These are phyloP conservation scores for Leucoraja erinaceus DNA, from an alignment of 2,113 vertebrate genomes.

Conservation along the genomic window DNA sequence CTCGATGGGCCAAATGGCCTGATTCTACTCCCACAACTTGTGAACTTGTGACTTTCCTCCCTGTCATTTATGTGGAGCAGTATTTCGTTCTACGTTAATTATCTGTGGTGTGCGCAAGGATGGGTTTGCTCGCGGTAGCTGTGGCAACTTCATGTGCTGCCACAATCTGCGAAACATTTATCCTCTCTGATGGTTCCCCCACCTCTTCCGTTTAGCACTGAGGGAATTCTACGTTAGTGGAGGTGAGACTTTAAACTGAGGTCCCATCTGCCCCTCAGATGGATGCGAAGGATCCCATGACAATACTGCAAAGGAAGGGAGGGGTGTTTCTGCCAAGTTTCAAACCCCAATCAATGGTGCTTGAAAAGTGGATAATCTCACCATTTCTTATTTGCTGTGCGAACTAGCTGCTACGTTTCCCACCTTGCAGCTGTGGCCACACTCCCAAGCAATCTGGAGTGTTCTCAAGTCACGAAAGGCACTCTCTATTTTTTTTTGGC, in stretches of 20 bases:
- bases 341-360: background rate
- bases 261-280: background rate
- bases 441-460: background rate
- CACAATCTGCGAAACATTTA: background rate
- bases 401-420: background rate
- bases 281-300: background rate
- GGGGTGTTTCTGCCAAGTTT: background rate
- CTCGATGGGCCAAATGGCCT: too few relatives aligned
- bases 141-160: background rate
- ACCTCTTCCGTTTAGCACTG: background rate
- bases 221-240: background rate
- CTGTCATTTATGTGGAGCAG: background rate
- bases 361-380: background rate
- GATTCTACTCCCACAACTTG: too few relatives aligned
- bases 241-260: background rate
- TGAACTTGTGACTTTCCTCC: background rate
- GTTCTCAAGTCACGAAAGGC: background rate
- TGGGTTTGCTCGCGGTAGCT: background rate
- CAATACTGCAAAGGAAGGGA: background rate
- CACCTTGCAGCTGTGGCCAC: background rate
- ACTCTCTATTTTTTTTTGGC: background rate
- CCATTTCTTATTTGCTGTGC: background rate
- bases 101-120: background rate
- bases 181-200: background rate
- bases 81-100: too few relatives aligned